These are phyloP conservation scores for Phortica variegata DNA, from an alignment of 1,140 invertebrate species.

Conservation along the genomic window DNA sequence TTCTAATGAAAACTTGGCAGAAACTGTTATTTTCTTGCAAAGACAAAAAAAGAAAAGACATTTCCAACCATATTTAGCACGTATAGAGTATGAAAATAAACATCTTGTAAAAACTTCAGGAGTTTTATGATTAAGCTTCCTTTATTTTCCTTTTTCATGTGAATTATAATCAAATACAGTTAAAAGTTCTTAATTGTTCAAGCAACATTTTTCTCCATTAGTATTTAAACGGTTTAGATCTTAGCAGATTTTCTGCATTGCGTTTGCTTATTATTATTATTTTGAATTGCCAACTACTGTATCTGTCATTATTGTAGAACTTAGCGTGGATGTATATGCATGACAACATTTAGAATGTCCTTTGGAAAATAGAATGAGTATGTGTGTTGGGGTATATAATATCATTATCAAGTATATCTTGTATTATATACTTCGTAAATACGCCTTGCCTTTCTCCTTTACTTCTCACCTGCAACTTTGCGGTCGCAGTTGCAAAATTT, in stretches of 20 bases:
- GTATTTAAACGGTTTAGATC: slow-evolving; percentile 30
- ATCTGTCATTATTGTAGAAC: slow-evolving; percentile 24
- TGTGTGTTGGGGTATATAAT: too few species aligned
- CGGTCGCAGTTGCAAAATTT: slow-evolving; percentile 25
- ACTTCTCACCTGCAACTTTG: slow-evolving; percentile 18
- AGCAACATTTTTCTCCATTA: slow-evolving; percentile 44
- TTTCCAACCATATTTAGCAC: too few species aligned
- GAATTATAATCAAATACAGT: slow-evolving; percentile 26
- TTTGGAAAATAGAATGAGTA: slow-evolving; percentile 48
- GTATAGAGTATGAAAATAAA: too few species aligned
- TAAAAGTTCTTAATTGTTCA: slow-evolving; percentile 42
- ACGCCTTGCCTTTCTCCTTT: slow-evolving; percentile 50
- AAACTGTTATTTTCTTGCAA: too few species aligned
- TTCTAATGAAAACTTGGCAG: too few species aligned
- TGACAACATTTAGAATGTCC: slow-evolving; percentile 46
- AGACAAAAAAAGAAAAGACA: too few species aligned
- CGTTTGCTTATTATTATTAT: background rate
- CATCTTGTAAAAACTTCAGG: too few species aligned
- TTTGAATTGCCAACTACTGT: slow-evolving; percentile 27
- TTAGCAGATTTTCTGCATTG: slow-evolving; percentile 12
- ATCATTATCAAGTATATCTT: slow-evolving; percentile 4
- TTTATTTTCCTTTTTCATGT: slow-evolving; percentile 46
- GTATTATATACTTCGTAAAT: slow-evolving; percentile 48
- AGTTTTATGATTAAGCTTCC: slow-evolving; percentile 52
- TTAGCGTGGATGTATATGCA: slow-evolving; percentile 18